Evolutionary conservation across 2,888 invertebrate species (phyloP).

Genomic region (Neelides folsomi): DNA sequence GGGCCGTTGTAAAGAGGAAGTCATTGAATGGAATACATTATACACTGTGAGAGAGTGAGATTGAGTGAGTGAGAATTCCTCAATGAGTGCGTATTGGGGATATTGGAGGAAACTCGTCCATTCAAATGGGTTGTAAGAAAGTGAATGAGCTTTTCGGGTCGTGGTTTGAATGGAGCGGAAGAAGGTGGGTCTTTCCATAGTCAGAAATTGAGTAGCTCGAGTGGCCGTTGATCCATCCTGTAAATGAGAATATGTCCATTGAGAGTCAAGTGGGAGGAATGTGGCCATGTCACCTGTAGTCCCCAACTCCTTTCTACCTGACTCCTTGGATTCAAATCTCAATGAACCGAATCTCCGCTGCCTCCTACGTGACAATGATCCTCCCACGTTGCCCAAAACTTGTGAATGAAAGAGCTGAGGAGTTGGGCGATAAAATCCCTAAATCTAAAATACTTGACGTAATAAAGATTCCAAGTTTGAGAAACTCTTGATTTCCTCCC

Average conservation of each 20-base stretch:
- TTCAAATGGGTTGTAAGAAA: slow-evolving; percentile 1
- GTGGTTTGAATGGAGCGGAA: slow-evolving; percentile 29
- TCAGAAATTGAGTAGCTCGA: too few relatives aligned
- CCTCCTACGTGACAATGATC: too few relatives aligned
- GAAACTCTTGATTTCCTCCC: too few relatives aligned
- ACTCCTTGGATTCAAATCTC: not conserved
- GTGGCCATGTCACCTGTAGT: too few relatives aligned
- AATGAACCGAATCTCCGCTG: not conserved
- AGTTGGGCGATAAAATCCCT: too few relatives aligned
- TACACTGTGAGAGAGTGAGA: not conserved
- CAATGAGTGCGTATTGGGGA: not conserved
- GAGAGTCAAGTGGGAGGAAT: too few relatives aligned
- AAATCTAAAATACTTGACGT: too few relatives aligned
- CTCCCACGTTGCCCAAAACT: too few relatives aligned
- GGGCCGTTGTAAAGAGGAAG: not conserved
- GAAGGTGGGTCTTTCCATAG: slow-evolving; percentile 15
- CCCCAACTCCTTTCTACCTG: not conserved
- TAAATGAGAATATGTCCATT: not conserved
- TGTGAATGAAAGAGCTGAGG: too few relatives aligned
- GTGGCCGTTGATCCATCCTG: not conserved
- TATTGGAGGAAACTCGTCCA: not conserved
- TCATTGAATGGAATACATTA: slow-evolving; percentile 1
- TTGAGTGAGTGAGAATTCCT: too few relatives aligned
- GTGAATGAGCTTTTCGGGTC: slow-evolving; percentile 11
- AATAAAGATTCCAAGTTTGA: too few relatives aligned